Conservation (phyloP, 2,113 vertebrate genomes). For the Gulo gulo region DNA sequence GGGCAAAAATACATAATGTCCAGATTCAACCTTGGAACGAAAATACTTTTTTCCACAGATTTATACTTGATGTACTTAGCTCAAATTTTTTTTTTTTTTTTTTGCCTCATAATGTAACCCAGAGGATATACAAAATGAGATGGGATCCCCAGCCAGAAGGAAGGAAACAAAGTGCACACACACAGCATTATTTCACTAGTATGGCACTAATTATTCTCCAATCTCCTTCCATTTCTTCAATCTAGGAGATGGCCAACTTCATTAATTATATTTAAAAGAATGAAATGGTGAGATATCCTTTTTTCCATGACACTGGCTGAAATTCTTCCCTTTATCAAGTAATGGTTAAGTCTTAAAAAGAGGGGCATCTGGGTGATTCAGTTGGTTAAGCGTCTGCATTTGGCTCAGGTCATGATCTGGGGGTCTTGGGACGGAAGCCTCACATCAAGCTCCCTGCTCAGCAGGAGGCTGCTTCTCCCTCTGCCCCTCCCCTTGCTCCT, state of each 20-base stretch:
- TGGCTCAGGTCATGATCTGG: neutral
- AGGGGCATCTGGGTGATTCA: neutral
- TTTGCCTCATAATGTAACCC: neutral
- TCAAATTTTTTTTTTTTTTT: neutral
- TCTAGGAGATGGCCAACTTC: neutral
- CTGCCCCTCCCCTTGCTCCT: no score
- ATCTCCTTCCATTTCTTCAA: neutral
- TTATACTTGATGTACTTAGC: neutral
- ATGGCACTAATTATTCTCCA: neutral
- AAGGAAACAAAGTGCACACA: neutral
- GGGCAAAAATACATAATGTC: conserved; percentile 49
- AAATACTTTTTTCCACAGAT: neutral
- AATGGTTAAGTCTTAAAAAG: neutral
- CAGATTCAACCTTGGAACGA: neutral
- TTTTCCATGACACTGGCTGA: neutral
- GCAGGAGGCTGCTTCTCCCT: no score
- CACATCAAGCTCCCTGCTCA: neutral
- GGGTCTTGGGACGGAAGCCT: no score
- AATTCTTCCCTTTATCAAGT: neutral
- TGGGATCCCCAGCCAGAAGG: neutral
- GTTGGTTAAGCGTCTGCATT: neutral
- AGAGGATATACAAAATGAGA: neutral
- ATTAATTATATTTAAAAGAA: neutral
- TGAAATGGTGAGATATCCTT: neutral
- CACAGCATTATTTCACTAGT: neutral